Evolutionary conservation across 2,113 vertebrate species (phyloP), one percentile per base, ranked within the genome.

Genomic region (Verasper variegatus): DNA sequence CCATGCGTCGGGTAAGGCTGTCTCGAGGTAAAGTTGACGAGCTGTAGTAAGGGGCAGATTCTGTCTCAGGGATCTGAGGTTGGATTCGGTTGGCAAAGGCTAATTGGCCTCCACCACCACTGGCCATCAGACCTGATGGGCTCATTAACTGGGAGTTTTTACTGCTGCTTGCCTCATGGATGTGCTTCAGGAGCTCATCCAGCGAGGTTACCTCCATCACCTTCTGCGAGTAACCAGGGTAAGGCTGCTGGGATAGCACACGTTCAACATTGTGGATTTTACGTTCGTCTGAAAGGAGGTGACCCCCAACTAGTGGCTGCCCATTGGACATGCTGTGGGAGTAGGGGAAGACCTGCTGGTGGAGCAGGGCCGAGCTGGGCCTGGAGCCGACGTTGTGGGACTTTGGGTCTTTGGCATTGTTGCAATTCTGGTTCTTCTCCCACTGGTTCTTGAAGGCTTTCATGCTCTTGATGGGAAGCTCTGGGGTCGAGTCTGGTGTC

Each of bases 381-480:
- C 94, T 88, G 10, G 94, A 94, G 6, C 91, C 80, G 24, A 89
- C 76, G 56, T 92, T 88, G 15, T 91, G 91, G 0, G 90, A 89
- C 59, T 93, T 93, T 26, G 92, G 93, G 47, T 94, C 93, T 79
- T 95, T 95, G 37, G 94, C 96, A 37, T 97, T 96, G 92, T 96
- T 96, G 81, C 96, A 94, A 31, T 96, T 97, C 83, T 96, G 96
- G 92, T 96, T 97, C 92, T 95, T 96, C 85, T 97, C 96, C 96
- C 96, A 97, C 69, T 96, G 96, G 64, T 94, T 95, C 78, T 93
- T 94, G 51, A 95, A 95, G 55, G 95, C 92, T 68, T 95, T 95
- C 85, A 96, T 95, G 86, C 94, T 96, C 89, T 97, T 97, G 81
- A 94, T 93, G 0, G 96, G 96, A 57, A 98, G 91, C 72, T 97